Evolutionary conservation across 2,113 vertebrate species (phyloP).

Genomic region (Bos indicus): DNA sequence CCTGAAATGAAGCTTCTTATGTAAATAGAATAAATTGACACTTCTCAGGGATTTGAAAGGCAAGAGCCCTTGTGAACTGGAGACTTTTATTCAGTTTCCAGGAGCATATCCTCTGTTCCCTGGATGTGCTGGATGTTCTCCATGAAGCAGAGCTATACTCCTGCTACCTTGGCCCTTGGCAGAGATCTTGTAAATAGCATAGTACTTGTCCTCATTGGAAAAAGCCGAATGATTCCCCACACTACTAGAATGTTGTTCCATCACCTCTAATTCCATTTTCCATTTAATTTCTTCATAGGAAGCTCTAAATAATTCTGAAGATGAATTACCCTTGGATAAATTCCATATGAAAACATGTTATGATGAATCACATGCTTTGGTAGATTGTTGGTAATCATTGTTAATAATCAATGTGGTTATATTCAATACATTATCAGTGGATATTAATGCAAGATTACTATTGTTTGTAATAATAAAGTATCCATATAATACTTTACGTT

Average conservation of each 20-base stretch:
- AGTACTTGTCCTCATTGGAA: neutral
- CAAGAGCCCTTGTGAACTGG: neutral
- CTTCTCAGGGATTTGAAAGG: neutral
- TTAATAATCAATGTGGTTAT: neutral
- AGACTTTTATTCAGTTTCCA: neutral
- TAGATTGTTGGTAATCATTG: neutral
- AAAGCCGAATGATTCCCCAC: neutral
- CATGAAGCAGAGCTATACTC: neutral
- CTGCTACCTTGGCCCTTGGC: neutral
- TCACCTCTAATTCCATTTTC: neutral
- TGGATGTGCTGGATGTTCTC: neutral
- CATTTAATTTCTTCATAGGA: neutral
- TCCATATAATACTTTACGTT: neutral
- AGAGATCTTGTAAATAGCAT: neutral
- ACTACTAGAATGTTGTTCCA: neutral
- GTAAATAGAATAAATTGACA: neutral
- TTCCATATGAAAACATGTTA: conserved; percentile 2
- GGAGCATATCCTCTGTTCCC: neutral
- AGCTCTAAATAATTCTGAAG: neutral
- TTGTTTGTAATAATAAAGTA: neutral
- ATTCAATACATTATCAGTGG: neutral
- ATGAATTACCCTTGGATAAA: neutral
- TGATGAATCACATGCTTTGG: neutral
- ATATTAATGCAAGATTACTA: neutral
- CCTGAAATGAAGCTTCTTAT: neutral